Base-by-base conservation (phyloP, 2,888 invertebrate species). In the Drosophila tanythrix region DNA sequence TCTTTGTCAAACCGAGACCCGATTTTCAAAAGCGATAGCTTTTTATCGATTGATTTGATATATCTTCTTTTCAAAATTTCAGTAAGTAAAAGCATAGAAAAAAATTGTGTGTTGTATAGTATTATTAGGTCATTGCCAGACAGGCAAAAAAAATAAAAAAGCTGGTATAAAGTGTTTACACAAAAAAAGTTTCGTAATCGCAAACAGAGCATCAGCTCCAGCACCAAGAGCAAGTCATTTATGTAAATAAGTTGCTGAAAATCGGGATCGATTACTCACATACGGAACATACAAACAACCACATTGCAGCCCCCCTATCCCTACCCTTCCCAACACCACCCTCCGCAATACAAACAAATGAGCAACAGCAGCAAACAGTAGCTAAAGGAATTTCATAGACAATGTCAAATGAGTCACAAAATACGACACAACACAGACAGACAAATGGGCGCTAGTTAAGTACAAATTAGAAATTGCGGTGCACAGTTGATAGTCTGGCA, bases 61-160 rank as follows among this genome's bases (percentile, higher is more conserved):
- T 3, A 0, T 33, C 33, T 18, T 15, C 36, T 18, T n/a, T 33
- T 21, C 13, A 8, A 27, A 18, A 50, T 27, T 27, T 27, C 10
- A 29, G 18, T 27, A 10, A 5, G 1, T 18, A 18, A 3, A 56
- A 36, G 1, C 3, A 11, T 11, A 43, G 6, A 36, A 15, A 7
- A 40, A 31, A 6, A 53, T 25, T 21, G 40, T 52, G 8, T 75
- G 76, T 48, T 65, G 36, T 0, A 1, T 13, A 52, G 67, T 50
- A 62, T 72, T 43, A 59, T 76, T 76, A 66, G 62, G 51, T 76
- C 76, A 76, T 66, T 76, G 59, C 51, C 57, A 21, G 21, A 21
- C 21, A 21, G 21, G 21, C 21, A 21, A 21, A 21, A 21, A 53
- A 11, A 52, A 35, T 3, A 40, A n/a, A 5, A 59, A 59, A 0